Evolutionary conservation across 2,797 vertebrate species (phyloP).

Genomic region (Amphiprion clarkii): DNA sequence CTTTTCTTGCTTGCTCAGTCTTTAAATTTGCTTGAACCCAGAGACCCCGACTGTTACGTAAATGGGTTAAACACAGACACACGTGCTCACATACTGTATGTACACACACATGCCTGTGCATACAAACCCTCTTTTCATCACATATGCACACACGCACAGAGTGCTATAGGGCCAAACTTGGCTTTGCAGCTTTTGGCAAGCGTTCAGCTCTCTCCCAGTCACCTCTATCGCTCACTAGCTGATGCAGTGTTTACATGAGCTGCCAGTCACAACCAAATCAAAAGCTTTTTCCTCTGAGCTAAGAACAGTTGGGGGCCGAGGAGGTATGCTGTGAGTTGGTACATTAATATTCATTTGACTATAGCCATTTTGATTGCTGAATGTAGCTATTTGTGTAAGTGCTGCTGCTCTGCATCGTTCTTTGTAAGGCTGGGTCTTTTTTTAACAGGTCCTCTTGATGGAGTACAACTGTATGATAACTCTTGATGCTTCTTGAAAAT

Average conservation of each 20-base stretch:
- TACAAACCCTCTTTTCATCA: conserved; percentile 66
- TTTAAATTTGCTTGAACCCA: conserved; percentile 82
- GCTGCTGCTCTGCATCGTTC: conserved; percentile 28
- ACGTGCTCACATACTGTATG: conserved; percentile 74
- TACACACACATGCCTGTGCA: conserved; percentile 69
- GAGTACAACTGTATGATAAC: conserved; percentile 8
- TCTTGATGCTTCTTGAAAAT: conserved; percentile 30
- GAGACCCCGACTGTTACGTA: conserved; percentile 77
- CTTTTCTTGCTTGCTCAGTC: conserved; percentile 60
- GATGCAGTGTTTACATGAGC: conserved; percentile 83
- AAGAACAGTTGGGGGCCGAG: conserved; percentile 73
- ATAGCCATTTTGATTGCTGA: conserved; percentile 52
- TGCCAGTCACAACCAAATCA: conserved; percentile 84
- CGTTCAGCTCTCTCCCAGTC: conserved; percentile 76
- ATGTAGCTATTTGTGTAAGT: conserved; percentile 56
- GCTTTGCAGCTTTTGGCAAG: conserved; percentile 80
- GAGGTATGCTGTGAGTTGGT: conserved; percentile 66
- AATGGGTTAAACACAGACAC: conserved; percentile 80
- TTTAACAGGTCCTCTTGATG: conserved; percentile 23
- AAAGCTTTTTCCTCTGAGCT: conserved; percentile 75
- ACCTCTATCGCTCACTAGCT: conserved; percentile 77
- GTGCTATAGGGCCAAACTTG: conserved; percentile 79
- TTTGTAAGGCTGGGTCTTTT: conserved; percentile 7
- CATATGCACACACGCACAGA: conserved; percentile 51
- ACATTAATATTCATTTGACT: conserved; percentile 65